Base-by-base conservation (phyloP, 1,140 invertebrate genomes). In the Drosophila orena region DNA sequence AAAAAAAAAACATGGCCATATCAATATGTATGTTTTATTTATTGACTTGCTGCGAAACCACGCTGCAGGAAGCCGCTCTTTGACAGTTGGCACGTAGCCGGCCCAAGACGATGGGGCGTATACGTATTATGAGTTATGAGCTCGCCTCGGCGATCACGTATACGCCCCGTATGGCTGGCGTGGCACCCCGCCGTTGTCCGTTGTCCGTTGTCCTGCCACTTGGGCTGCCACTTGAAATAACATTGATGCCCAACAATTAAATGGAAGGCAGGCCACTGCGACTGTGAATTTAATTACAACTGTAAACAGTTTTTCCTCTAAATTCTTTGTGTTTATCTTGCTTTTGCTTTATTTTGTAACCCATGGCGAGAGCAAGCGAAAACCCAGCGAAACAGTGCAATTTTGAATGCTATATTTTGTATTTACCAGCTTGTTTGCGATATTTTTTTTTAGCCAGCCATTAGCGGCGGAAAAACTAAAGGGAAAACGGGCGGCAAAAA, bases 231-330 rank as follows among this genome's bases (percentile, higher is more conserved):
- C 27, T 38, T 74, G 57, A 68, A 71, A 78, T 89, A 80, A 89
- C 80, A 57, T 80, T 78, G 72, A 88, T 84, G 80, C 72, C 79
- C 66, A 40, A 78, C 77, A 90, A 89, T 89, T 89, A 89, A 83
- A 71, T 72, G 62, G 66, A 46, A 52, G 56, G 43, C 44, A n/a
- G n/a, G n/a, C n/a, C 42, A 37, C 64, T 42, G 53, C 65, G 43
- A 60, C 58, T 61, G 60, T 56, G 64, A 80, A 85, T 84, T 84
- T 84, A 84, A 84, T 85, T 79, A 79, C 59, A 66, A 47, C 34
- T n/a, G 52, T 69, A 81, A 72, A 59, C 59, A 81, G 80, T 61
- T 77, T 55, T 52, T 27, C 27, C 49, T 52, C 15, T 11, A 27
- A 30, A 30, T 15, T 30, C 24, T 3, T 14, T 17, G 3, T 46